Conservation (phyloP, 2,888 invertebrate species). For the Hesperia comma region DNA sequence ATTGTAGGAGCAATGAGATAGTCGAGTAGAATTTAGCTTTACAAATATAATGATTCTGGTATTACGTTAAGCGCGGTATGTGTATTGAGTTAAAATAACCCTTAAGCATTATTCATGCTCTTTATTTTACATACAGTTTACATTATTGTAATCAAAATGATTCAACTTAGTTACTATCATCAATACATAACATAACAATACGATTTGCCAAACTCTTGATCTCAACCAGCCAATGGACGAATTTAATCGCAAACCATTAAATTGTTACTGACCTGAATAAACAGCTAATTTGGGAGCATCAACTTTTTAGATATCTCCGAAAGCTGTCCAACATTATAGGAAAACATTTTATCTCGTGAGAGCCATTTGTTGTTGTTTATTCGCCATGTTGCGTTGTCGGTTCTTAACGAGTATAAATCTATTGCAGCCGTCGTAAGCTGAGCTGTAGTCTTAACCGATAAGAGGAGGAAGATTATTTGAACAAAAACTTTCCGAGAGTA, state of each 20-base stretch:
- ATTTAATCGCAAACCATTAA: neutral
- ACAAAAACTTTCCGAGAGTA: neutral
- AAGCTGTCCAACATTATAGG: conserved; percentile 23
- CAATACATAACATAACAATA: too few species aligned
- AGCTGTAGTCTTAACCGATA: neutral
- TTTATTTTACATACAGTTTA: too few species aligned
- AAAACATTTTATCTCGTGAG: conserved; percentile 26
- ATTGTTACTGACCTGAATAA: neutral
- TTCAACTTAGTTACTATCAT: too few species aligned
- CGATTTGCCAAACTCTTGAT: too few species aligned
- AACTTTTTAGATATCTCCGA: conserved; percentile 19
- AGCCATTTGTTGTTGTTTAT: conserved; percentile 30
- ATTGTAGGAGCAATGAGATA: conserved; percentile 34
- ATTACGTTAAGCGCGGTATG: conserved; percentile 56
- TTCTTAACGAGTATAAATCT: conserved; percentile 26
- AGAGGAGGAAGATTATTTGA: neutral
- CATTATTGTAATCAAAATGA: too few species aligned
- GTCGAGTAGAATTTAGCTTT: conserved; percentile 52
- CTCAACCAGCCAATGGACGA: neutral
- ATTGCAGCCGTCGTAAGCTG: conserved; percentile 23
- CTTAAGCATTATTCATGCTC: neutral
- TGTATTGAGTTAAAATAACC: conserved; percentile 39
- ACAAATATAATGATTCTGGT: conserved; percentile 60
- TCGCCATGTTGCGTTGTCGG: conserved; percentile 20
- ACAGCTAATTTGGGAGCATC: conserved; percentile 6